Evolutionary conservation across 2,797 vertebrate species (phyloP), one percentile per base, ranked within the genome.

Genomic region (Melanotaenia trifasciata): DNA sequence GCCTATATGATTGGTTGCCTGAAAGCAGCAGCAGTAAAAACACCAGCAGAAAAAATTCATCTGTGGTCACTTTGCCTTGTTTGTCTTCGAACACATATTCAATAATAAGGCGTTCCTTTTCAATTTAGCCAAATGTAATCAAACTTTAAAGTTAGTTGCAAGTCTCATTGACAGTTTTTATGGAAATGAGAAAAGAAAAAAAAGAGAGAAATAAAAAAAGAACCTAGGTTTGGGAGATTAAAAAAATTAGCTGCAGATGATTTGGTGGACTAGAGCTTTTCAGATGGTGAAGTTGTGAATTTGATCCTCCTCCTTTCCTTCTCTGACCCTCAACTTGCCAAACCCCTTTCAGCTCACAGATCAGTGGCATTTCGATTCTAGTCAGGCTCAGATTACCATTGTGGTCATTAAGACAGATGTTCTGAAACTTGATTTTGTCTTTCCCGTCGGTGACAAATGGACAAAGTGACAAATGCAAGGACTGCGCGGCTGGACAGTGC

Each of bases 401-500:
- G 33, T 92, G 81, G 70, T 92, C 84, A 74, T 86, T 66, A 83
- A 93, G 90, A 80, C 90, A 40, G 86, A 87, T 92, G 91, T 94
- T 92, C 89, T 94, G 43, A 92, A 92, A 87, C 78, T 90, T 90
- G 56, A 89, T 92, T 90, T 90, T 91, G 85, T 92, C 84, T 93
- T 84, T 86, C 79, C 88, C 79, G 73, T 83, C 87, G 90, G 84
- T 89, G 90, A 83, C 89, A 90, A 91, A 90, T 4, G 83, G 91
- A 92, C 83, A 92, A 88, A 92, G 89, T 90, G 88, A 90, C 67
- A 93, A 93, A 92, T 94, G 93, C 92, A 90, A 90, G 92, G 93
- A 94, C 93, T 94, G 93, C 92, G 86, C 79, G 77, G 92, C 90
- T 79, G 92, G 93, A 88, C 91, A 94, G 84, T 94, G 93, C 63